Evolutionary conservation across 2,113 vertebrate genomes (phyloP).

Genomic region (Meleagris gallopavo): DNA sequence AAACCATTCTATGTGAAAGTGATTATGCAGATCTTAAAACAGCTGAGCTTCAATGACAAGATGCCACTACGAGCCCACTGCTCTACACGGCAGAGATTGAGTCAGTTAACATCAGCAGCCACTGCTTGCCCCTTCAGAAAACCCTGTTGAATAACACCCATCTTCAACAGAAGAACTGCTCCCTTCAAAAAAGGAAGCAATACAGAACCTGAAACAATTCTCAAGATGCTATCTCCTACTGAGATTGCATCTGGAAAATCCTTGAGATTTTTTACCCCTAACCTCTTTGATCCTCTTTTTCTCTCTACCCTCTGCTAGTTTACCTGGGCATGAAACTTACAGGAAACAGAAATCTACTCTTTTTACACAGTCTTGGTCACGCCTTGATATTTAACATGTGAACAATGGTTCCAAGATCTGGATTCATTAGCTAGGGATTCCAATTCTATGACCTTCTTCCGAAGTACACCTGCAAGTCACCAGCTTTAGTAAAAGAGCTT

Average conservation of each 20-base stretch:
- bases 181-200: neutral
- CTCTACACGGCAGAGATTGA: neutral
- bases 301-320: neutral
- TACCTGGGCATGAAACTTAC: neutral
- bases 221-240: neutral
- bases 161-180: neutral
- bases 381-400: neutral
- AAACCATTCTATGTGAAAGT: neutral
- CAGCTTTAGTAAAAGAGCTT: neutral
- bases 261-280: neutral
- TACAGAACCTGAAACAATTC: neutral
- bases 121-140: neutral
- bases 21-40: neutral
- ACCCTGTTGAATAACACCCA: neutral
- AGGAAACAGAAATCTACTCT: neutral
- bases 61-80: neutral
- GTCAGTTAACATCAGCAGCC: neutral
- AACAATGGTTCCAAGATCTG: neutral
- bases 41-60: neutral
- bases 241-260: neutral
- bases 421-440: neutral
- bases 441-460: neutral
- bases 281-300: neutral
- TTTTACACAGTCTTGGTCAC: neutral
- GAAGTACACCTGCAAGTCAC: neutral